Percentiles rank a stretch among this genome's conserved stretches.
These are phyloP conservation scores for Pheosia gnoma DNA, from an alignment of 2,888 invertebrate genomes.

Conservation along the genomic window DNA sequence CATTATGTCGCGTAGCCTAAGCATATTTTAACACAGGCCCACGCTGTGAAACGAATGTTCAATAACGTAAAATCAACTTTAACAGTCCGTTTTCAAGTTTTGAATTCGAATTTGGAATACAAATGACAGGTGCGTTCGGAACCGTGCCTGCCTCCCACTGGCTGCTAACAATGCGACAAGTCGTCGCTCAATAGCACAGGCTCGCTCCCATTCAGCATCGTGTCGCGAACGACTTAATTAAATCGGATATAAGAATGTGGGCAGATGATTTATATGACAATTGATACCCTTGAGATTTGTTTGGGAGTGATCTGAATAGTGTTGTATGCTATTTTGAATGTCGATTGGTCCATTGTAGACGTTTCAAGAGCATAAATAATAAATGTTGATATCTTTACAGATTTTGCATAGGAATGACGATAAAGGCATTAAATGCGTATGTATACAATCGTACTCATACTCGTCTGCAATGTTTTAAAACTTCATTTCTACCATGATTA, in stretches of 20 bases:
- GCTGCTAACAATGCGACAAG: slow-evolving; percentile 70
- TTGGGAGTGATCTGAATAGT: slow-evolving; percentile 16
- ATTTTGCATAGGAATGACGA: not conserved
- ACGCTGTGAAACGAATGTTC: slow-evolving; percentile 33
- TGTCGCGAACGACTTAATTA: slow-evolving; percentile 80
- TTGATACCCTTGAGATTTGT: slow-evolving; percentile 39
- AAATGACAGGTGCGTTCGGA: slow-evolving; percentile 76
- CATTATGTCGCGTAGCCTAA: not conserved
- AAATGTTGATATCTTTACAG: not conserved
- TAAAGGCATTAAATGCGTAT: not conserved
- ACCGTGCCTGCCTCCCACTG: slow-evolving; percentile 76
- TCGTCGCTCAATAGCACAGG: slow-evolving; percentile 50
- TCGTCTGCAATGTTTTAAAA: not conserved
- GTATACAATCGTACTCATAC: too few species aligned
- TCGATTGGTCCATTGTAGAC: not conserved
- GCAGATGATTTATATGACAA: slow-evolving; percentile 68
- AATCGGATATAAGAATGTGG: slow-evolving; percentile 68
- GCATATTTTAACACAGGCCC: slow-evolving; percentile 44
- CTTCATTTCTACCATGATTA: not conserved
- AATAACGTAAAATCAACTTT: slow-evolving; percentile 36
- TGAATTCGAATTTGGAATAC: slow-evolving; percentile 40
- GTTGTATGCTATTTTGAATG: slow-evolving; percentile 1
- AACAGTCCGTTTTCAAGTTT: slow-evolving; percentile 46
- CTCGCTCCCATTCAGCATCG: slow-evolving; percentile 67
- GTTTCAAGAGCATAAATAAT: not conserved